Conservation (phyloP, 2,113 vertebrate species). For the Cyphomyrus discorhynchus region DNA sequence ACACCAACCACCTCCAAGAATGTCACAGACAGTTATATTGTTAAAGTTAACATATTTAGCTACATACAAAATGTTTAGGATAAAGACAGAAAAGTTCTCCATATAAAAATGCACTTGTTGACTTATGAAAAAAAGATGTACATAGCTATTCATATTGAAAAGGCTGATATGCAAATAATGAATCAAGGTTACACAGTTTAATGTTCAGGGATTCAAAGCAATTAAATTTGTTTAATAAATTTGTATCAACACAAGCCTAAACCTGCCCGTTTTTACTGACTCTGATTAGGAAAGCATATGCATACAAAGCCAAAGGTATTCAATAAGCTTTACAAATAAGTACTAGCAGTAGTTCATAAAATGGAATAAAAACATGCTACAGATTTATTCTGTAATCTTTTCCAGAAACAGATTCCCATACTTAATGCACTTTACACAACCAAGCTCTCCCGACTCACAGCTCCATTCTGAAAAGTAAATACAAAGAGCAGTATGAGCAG, state of each 20-base stretch:
- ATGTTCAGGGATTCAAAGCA: not conserved
- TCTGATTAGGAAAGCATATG: not conserved
- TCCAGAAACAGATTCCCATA: not conserved
- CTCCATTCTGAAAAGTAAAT: slow-evolving; percentile 67
- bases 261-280: not conserved
- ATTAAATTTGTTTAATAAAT: not conserved
- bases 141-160: not conserved
- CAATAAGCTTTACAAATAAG: not conserved
- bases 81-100: not conserved
- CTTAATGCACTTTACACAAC: slow-evolving; percentile 62
- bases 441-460: slow-evolving; percentile 80
- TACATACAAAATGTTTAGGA: not conserved
- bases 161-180: not conserved
- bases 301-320: not conserved
- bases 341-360: not conserved
- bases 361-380: not conserved
- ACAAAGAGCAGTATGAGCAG: not conserved
- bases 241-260: not conserved
- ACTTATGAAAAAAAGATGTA: not conserved
- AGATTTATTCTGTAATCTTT: not conserved
- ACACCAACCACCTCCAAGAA: not conserved
- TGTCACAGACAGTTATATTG: not conserved
- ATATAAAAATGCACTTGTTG: not conserved
- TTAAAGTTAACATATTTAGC: not conserved
- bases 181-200: not conserved